These are phyloP conservation scores for Sericinus montela DNA, from an alignment of 2,888 invertebrate genomes.

Conservation along the genomic window DNA sequence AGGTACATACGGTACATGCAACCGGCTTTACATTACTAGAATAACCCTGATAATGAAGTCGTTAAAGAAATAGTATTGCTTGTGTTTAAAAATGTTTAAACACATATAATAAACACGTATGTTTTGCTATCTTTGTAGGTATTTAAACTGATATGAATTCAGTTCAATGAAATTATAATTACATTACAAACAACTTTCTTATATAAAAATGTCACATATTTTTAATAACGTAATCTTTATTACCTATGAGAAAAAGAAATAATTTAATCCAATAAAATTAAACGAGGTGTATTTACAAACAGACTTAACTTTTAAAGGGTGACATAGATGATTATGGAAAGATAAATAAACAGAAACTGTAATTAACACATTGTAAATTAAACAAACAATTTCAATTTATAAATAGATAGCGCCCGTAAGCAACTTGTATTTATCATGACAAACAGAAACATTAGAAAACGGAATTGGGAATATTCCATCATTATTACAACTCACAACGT, in stretches of 20 bases:
- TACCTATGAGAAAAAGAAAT: background rate
- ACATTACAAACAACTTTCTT: background rate
- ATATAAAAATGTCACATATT: background rate
- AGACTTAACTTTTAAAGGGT: background rate
- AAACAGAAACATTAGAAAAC: conserved; percentile 13
- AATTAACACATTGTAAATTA: conserved; percentile 8
- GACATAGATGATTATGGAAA: conserved; percentile 10
- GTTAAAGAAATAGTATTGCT: conserved; percentile 4
- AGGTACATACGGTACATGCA: conserved; percentile 16
- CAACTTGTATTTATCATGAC: conserved; percentile 1
- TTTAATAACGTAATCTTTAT: background rate
- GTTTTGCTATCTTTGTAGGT: background rate
- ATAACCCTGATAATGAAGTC: conserved; percentile 24
- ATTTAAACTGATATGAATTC: background rate
- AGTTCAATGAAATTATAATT: conserved; percentile 5
- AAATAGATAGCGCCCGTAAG: conserved; percentile 13
- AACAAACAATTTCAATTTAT: conserved; percentile 12
- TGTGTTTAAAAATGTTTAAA: background rate
- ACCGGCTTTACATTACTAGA: conserved; percentile 25
- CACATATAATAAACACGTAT: background rate
- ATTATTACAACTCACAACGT: conserved; percentile 1
- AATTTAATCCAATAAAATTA: background rate
- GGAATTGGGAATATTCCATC: conserved; percentile 5
- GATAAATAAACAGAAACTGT: conserved; percentile 4
- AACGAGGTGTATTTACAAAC: background rate